Conservation (phyloP, 1,140 invertebrate species). For the Musca vetustissima region DNA sequence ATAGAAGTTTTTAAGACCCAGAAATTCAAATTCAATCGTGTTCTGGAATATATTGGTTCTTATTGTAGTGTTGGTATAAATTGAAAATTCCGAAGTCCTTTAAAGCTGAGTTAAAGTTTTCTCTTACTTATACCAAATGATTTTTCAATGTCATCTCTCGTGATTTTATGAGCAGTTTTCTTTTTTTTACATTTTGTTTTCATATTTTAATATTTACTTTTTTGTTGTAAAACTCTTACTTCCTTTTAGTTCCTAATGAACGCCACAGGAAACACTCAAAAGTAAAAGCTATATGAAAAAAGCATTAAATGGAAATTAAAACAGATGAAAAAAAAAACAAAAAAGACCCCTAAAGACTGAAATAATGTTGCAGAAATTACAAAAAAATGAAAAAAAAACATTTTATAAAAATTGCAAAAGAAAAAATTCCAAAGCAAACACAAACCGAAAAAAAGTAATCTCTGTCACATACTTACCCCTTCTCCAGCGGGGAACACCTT, state of each 20-base stretch:
- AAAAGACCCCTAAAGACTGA: too few relatives aligned
- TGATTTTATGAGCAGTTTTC: too few relatives aligned
- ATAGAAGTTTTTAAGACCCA: too few relatives aligned
- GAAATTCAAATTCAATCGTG: too few relatives aligned
- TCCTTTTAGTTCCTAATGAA: conserved; percentile 42
- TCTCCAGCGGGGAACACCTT: neutral
- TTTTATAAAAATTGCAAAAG: neutral
- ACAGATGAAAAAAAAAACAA: neutral
- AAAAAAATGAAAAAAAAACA: neutral
- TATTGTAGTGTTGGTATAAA: too few relatives aligned
- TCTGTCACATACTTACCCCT: neutral
- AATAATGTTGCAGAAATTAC: neutral
- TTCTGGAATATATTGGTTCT: too few relatives aligned
- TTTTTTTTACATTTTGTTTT: neutral
- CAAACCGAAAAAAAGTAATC: conserved; percentile 4
- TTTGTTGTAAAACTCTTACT: conserved; percentile 27
- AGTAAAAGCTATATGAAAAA: conserved; percentile 26
- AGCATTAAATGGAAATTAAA: conserved; percentile 19
- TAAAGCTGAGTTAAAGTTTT: too few relatives aligned
- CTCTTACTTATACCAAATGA: too few relatives aligned
- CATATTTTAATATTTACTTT: neutral
- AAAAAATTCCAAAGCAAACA: neutral
- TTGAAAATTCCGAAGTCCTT: too few relatives aligned
- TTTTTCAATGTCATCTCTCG: too few relatives aligned
- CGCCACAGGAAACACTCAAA: conserved; percentile 49